Evolutionary conservation across 2,888 invertebrate genomes (phyloP).

Genomic region (Himalopsyche kuldschensis): DNA sequence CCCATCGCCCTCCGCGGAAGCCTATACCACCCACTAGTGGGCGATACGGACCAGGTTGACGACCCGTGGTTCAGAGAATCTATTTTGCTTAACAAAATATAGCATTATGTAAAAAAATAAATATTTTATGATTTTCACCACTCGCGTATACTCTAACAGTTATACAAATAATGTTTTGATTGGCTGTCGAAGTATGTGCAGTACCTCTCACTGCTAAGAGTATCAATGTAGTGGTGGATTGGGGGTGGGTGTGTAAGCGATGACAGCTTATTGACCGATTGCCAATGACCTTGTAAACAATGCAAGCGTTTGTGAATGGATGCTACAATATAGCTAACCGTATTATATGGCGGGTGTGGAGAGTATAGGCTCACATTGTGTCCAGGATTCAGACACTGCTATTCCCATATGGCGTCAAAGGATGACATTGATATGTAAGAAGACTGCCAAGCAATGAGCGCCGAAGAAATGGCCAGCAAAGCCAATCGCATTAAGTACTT

Average conservation of each 20-base stretch:
- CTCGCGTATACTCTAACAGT: not conserved
- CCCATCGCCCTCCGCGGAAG: too few relatives aligned
- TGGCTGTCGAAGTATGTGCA: not conserved
- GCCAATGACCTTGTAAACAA: constrained; percentile 23
- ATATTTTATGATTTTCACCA: not conserved
- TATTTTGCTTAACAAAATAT: too few relatives aligned
- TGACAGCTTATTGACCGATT: constrained; percentile 29
- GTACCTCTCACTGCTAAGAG: not conserved
- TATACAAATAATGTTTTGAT: not conserved
- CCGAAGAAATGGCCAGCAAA: not conserved
- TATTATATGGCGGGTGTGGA: not conserved
- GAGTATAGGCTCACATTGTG: not conserved
- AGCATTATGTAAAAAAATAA: too few relatives aligned
- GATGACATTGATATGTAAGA: not conserved
- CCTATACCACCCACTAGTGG: too few relatives aligned
- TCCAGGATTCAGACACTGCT: not conserved
- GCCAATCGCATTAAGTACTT: too few relatives aligned
- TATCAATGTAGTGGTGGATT: not conserved
- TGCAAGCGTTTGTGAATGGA: not conserved
- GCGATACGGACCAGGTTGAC: too few relatives aligned
- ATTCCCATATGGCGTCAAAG: not conserved
- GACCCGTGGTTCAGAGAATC: too few relatives aligned
- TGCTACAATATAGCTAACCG: not conserved
- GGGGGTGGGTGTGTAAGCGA: not conserved
- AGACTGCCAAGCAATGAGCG: not conserved